These are phyloP conservation scores for Lasioglossum oenotherae DNA, from an alignment of 2,888 invertebrate genomes.

Conservation along the genomic window DNA sequence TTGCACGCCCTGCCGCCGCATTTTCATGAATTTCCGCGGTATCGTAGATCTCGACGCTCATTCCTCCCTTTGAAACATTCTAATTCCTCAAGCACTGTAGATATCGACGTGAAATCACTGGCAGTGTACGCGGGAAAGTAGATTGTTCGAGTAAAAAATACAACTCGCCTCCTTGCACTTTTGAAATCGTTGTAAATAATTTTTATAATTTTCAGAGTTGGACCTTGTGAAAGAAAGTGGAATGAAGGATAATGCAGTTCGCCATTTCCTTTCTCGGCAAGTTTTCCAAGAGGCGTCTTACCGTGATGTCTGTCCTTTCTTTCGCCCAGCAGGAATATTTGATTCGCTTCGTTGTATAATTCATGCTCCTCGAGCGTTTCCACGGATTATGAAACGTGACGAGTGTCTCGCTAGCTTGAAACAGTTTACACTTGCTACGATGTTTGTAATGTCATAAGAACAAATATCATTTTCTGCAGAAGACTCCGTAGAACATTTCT, in stretches of 20 bases:
- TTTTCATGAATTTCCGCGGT: not conserved
- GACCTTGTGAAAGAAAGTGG: not conserved
- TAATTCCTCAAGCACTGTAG: not conserved
- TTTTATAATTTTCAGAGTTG: not conserved
- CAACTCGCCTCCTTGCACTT: not conserved
- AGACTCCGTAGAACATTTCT: not conserved
- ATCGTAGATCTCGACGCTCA: not conserved
- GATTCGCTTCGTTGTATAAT: not conserved
- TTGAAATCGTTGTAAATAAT: not conserved
- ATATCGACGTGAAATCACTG: not conserved
- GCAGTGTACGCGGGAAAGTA: not conserved
- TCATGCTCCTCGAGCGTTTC: not conserved
- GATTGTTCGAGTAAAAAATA: not conserved
- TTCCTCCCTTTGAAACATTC: not conserved
- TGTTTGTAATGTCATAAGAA: not conserved
- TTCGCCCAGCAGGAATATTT: not conserved
- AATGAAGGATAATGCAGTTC: not conserved
- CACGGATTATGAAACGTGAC: not conserved
- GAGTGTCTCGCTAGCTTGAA: not conserved
- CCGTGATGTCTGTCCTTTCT: not conserved
- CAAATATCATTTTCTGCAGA: not conserved
- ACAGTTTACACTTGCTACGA: not conserved
- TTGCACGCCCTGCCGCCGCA: not conserved
- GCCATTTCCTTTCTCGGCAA: not conserved
- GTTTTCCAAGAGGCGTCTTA: not conserved